Evolutionary conservation across 2,797 vertebrate genomes (phyloP).

Genomic region (Scolopax rusticola): DNA sequence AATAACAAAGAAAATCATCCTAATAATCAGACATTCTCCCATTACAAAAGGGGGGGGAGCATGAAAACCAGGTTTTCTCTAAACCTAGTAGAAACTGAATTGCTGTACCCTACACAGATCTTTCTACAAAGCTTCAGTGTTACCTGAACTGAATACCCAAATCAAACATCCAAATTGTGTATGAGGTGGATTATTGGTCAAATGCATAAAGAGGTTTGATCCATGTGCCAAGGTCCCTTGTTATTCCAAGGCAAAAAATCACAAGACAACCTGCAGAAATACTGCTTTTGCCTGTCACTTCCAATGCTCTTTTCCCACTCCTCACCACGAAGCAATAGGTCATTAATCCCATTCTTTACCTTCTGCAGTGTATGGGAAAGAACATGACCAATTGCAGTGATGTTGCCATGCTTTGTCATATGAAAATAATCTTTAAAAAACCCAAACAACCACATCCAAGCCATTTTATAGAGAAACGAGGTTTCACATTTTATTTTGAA

Average conservation of each 20-base stretch:
- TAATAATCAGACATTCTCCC: neutral
- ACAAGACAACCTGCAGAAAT: neutral
- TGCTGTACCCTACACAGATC: neutral
- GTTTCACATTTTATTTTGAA: neutral
- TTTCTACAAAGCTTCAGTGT: neutral
- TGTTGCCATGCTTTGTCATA: neutral
- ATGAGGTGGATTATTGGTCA: neutral
- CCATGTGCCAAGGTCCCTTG: accelerated
- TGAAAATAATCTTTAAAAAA: neutral
- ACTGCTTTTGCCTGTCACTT: neutral
- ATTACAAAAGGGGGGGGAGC: neutral
- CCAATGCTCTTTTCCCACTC: neutral
- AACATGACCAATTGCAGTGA: neutral
- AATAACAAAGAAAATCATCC: neutral
- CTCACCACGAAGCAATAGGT: neutral
- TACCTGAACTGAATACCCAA: neutral
- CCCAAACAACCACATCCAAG: neutral
- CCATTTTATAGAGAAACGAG: neutral
- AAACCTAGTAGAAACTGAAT: neutral
- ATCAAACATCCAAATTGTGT: neutral
- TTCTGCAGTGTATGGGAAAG: neutral
- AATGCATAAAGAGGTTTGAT: neutral
- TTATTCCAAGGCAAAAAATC: neutral
- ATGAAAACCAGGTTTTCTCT: neutral
- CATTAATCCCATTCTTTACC: neutral